phyloP scores from a whole-genome alignment of 2,797 vertebrate genomes.

The Pogonophryne albipinna region DNA sequence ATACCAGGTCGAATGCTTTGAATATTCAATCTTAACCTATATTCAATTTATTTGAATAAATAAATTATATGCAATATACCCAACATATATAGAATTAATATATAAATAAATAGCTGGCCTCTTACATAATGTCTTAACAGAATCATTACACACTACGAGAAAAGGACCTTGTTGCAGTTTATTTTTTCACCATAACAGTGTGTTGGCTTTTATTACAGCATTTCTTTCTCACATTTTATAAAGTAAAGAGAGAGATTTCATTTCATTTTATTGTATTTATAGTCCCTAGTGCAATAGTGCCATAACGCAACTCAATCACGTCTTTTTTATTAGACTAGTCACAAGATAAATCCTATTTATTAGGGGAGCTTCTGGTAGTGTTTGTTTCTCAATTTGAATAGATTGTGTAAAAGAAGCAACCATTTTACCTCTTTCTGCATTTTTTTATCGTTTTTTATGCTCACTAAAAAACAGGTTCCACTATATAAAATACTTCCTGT shows the following conservation, averaged over 20 bases:
- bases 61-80: not conserved
- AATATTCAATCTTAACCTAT: not conserved
- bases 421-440: not conserved
- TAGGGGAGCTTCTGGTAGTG: not conserved
- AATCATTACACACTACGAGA: no score
- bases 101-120: no score
- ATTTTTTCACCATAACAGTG: no score
- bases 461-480: not conserved
- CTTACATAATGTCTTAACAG: no score
- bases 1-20: not conserved
- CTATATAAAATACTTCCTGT: constrained; percentile 10
- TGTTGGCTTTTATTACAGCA: no score
- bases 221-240: no score
- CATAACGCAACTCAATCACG: not conserved
- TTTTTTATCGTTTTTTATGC: not conserved
- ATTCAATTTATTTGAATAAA: not conserved
- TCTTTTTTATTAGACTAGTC: not conserved
- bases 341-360: not conserved
- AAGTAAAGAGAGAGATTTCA: no score
- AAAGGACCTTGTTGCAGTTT: no score
- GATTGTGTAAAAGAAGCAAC: not conserved
- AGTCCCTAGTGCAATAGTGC: no score
- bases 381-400: not conserved
- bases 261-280: no score
- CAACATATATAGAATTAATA: no score